phyloP scores from a whole-genome alignment of 2,797 vertebrate species.

The Mallotus villosus region DNA sequence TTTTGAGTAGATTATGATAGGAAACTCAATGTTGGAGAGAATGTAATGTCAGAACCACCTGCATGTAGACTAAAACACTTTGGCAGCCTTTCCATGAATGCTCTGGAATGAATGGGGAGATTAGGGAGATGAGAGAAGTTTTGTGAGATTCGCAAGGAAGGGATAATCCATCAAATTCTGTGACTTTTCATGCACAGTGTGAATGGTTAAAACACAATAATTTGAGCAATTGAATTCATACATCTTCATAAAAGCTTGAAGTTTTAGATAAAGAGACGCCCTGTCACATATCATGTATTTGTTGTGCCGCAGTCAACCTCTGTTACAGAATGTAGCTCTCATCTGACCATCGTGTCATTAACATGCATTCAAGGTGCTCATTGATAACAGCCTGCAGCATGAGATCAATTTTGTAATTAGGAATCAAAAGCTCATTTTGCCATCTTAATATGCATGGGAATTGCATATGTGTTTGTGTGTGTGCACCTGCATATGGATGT shows the following conservation, averaged over 20 bases:
- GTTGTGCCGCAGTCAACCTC: not conserved
- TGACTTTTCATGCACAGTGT: conserved; percentile 51
- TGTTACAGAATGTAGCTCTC: conserved; percentile 24
- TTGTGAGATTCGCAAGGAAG: conserved; percentile 16
- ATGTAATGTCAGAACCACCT: conserved; percentile 7
- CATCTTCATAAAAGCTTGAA: not conserved
- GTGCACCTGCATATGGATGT: conserved; percentile 5
- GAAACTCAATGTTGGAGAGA: conserved; percentile 35
- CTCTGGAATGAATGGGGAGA: not conserved
- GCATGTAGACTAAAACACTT: not conserved
- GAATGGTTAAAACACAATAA: conserved; percentile 52
- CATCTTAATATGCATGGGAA: conserved; percentile 18
- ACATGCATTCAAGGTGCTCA: conserved; percentile 61
- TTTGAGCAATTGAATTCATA: not conserved
- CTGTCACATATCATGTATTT: not conserved
- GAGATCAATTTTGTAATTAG: conserved; percentile 72
- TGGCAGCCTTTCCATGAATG: no score
- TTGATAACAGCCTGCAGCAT: conserved; percentile 67
- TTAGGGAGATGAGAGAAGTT: conserved; percentile 5
- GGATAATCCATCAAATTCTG: conserved; percentile 51
- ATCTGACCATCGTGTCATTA: conserved; percentile 50
- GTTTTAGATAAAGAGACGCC: not conserved
- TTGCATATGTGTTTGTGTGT: not conserved
- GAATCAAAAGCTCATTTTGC: conserved; percentile 62
- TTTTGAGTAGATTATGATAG: conserved; percentile 53